A percentile compares a stretch with the other conserved stretches of the same genome.
phyloP scores from a whole-genome alignment of 2,113 vertebrate genomes.

The Monarcha castaneiventris region DNA sequence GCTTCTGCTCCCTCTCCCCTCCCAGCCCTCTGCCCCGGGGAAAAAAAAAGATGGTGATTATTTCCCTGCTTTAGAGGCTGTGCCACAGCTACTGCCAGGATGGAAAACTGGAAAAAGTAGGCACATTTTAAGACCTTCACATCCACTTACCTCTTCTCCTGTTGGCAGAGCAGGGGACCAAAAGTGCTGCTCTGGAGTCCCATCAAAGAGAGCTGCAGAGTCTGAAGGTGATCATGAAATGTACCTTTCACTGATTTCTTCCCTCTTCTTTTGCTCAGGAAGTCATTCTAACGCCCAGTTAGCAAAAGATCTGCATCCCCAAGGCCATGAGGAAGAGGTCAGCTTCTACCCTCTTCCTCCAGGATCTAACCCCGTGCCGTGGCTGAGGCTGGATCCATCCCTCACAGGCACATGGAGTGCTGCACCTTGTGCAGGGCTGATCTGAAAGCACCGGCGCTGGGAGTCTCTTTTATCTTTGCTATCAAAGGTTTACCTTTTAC shows the following conservation, averaged over 20 bases:
- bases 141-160: not conserved
- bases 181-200: not conserved
- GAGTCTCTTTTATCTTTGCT: not conserved
- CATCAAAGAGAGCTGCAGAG: not conserved
- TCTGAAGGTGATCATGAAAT: not conserved
- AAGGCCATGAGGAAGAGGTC: not conserved
- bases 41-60: not conserved
- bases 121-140: not conserved
- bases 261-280: not conserved
- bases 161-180: not conserved
- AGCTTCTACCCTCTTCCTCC: not conserved
- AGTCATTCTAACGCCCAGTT: not conserved
- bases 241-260: not conserved
- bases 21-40: not conserved
- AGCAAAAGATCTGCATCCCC: not conserved
- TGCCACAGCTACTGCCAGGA: not conserved
- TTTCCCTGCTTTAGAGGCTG: not conserved
- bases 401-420: fast-evolving
- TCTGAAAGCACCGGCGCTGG: not conserved
- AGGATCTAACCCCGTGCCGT: not conserved
- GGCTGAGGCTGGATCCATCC: not conserved
- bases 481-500: not conserved
- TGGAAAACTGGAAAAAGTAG: not conserved
- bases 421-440: not conserved
- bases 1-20: not conserved